phyloP scores from a whole-genome alignment of 2,113 vertebrate genomes.

The Hippolais icterina region DNA sequence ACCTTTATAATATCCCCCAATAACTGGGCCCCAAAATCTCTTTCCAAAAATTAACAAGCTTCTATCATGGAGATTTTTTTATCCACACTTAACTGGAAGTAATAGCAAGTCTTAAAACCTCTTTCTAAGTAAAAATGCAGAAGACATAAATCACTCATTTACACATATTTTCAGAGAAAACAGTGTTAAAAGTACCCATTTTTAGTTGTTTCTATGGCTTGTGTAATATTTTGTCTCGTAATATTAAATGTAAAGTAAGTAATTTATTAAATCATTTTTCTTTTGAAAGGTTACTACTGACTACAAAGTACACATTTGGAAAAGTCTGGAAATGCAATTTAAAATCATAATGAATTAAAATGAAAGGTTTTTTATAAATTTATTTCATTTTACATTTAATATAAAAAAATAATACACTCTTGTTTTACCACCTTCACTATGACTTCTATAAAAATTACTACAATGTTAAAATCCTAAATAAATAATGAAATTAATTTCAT shows the following conservation, averaged over 20 bases:
- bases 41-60: not conserved
- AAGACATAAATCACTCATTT: not conserved
- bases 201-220: not conserved
- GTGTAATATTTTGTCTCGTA: not conserved
- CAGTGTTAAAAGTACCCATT: not conserved
- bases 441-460: not conserved
- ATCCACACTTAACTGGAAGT: not conserved
- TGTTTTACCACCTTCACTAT: not conserved
- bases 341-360: not conserved
- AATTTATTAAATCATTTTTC: constrained; percentile 42
- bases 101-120: not conserved
- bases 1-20: not conserved
- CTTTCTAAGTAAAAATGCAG: not conserved
- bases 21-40: not conserved
- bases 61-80: not conserved
- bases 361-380: not conserved
- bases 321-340: not conserved
- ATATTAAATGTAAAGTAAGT: not conserved
- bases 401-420: not conserved
- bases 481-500: not conserved
- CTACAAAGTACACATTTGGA: not conserved
- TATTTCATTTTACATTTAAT: not conserved
- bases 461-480: not conserved
- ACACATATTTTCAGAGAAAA: not conserved
- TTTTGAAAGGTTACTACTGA: constrained; percentile 21